Percentiles rank a stretch among this genome's conserved stretches.
phyloP scores from a whole-genome alignment of 2,888 invertebrate species.

The Leptothorax acervorum region DNA sequence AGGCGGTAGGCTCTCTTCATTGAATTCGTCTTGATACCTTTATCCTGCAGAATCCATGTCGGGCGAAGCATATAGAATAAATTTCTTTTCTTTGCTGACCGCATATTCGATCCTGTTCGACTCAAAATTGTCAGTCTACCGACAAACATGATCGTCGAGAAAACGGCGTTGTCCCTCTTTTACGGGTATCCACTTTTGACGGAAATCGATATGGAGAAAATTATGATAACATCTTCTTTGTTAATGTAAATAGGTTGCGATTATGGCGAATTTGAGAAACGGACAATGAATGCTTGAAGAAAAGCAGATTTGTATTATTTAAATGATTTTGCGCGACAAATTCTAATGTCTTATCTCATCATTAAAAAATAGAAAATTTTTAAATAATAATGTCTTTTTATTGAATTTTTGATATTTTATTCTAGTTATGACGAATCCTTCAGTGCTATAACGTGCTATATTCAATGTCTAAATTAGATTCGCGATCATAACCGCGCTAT shows the following conservation, averaged over 20 bases:
- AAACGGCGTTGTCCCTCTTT: neutral
- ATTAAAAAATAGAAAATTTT: neutral
- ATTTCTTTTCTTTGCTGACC: conserved; percentile 62
- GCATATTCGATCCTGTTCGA: conserved; percentile 58
- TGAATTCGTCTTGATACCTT: conserved; percentile 74
- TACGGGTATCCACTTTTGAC: conserved; percentile 24
- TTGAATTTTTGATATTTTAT: neutral
- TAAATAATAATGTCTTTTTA: neutral
- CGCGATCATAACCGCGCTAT: neutral
- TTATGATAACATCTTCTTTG: conserved; percentile 37
- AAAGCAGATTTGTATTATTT: neutral
- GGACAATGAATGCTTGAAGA: neutral
- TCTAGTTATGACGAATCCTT: neutral
- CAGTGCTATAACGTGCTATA: neutral
- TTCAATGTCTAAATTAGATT: neutral
- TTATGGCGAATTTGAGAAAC: neutral
- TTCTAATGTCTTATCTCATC: neutral
- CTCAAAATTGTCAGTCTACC: conserved; percentile 7
- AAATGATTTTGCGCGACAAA: neutral
- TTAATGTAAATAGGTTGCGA: conserved; percentile 15
- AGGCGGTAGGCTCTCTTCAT: conserved; percentile 74
- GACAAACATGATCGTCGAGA: conserved; percentile 39
- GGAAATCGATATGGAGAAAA: conserved; percentile 53
- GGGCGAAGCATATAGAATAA: conserved; percentile 65
- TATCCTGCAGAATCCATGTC: conserved; percentile 71